These are phyloP conservation scores for Pyrocoelia pectoralis DNA, from an alignment of 2,888 invertebrate genomes.

Conservation along the genomic window DNA sequence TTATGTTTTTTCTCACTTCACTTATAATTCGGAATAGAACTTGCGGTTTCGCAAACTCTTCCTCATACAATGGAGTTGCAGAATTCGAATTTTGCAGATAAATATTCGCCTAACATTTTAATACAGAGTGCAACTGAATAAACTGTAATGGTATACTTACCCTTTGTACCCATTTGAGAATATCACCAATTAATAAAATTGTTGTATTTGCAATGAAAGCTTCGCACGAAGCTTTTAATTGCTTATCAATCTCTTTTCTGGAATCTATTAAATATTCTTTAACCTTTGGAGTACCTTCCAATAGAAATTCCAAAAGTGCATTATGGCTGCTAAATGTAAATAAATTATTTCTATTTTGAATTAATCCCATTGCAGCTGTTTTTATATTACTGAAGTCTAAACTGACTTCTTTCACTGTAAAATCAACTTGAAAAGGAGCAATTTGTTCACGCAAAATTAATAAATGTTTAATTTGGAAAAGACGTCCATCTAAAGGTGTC, in stretches of 20 bases:
- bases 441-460: constrained; percentile 97
- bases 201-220: constrained; percentile 84
- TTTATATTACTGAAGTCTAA: constrained; percentile 94
- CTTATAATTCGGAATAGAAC: constrained; percentile 76
- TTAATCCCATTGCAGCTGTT: constrained; percentile 79
- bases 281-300: constrained; percentile 94
- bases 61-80: constrained; percentile 14
- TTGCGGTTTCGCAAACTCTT: constrained; percentile 70
- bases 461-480: constrained; percentile 98
- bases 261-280: constrained; percentile 93
- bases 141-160: constrained; percentile 57
- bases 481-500: constrained; percentile 87
- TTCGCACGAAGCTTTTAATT: constrained; percentile 90
- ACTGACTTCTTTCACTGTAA: constrained; percentile 90
- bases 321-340: constrained; percentile 86
- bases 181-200: constrained; percentile 75
- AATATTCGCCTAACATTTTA: constrained; percentile 36
- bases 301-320: constrained; percentile 88
- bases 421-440: constrained; percentile 96
- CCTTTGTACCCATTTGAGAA: constrained; percentile 78
- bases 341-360: constrained; percentile 82
- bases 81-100: constrained; percentile 33
- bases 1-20: constrained; percentile 81
- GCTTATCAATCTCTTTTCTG: constrained; percentile 93
- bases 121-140: too few relatives aligned